Conservation (phyloP, 2,797 vertebrate species). For the Heliangelus exortis region DNA sequence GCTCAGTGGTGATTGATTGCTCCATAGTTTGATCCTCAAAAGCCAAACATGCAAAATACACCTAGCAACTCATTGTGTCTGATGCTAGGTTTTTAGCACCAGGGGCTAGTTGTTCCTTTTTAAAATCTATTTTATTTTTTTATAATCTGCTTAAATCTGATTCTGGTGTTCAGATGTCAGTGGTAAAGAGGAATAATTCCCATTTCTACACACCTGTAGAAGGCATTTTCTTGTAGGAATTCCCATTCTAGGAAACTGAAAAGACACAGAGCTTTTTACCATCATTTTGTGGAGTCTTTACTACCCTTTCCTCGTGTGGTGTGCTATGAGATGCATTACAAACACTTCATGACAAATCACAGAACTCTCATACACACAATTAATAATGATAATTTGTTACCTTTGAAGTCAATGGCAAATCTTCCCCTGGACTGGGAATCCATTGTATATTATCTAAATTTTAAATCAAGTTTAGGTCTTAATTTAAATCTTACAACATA, state of each 20-base stretch:
- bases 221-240: constrained; percentile 68
- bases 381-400: not conserved
- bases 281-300: not conserved
- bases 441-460: not conserved
- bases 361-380: not conserved
- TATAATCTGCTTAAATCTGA: constrained; percentile 77
- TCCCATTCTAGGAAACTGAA: constrained; percentile 36
- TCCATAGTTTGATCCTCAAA: constrained; percentile 18
- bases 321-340: not conserved
- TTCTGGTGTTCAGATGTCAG: constrained; percentile 86
- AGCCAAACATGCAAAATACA: constrained; percentile 38
- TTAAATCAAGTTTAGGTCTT: constrained; percentile 5
- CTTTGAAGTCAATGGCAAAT: not conserved
- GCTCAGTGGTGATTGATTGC: not conserved
- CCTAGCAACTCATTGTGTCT: constrained; percentile 56
- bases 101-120: constrained; percentile 37
- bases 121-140: constrained; percentile 54
- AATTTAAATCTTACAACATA: not conserved
- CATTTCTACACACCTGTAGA: constrained; percentile 79
- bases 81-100: constrained; percentile 50
- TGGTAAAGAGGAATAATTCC: constrained; percentile 74
- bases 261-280: not conserved
- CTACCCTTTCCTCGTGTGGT: not conserved
- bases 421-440: not conserved
- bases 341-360: constrained; percentile 4